Evolutionary conservation across 1,140 invertebrate genomes (phyloP), one percentile per base, ranked within the genome.

Genomic region (Spodoptera litura): DNA sequence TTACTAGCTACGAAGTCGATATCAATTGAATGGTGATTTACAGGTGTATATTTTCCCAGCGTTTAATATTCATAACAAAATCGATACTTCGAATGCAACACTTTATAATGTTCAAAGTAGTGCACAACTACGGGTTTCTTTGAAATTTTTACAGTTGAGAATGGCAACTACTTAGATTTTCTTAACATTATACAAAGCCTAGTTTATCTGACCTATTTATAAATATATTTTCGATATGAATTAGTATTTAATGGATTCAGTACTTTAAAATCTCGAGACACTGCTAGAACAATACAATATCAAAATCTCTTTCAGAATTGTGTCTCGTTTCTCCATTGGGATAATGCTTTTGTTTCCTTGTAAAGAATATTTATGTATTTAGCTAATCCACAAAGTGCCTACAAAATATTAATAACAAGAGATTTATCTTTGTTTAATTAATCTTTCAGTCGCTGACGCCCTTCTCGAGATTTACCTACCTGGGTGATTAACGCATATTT

Each of bases 21-120:
- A 11, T 72, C 68, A 53, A 55, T 71, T 71, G 68, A 35, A 13
- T 72, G 51, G 52, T 72, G n/a, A 72, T 72, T 72, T 56, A 72
- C 68, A 35, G 52, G 53, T 56, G 51, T 72, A 35, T 44, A 72
- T 49, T 64, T 64, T 49, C 38, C 38, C 12, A 9, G 4, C 4
- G n/a, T 11, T 49, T 44, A 10, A 64, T 64, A 44, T 49, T 44
- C 13, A 38, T 62, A 62, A 64, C 31, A 49, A 49, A 64, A 12
- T 49, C 35, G 31, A 15, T 15, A 9, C 35, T n/a, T 62, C 20
- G 5, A n/a, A n/a, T n/a, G 13, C 9, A 11, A 6, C 2, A 49
- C n/a, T 20, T 56, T 20, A 20, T 56, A 56, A 5, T 56, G 8
- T 8, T 20, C n/a, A 56, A 56, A 15, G n/a, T 20, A 56, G 3